Percentiles rank a stretch among this genome's conserved stretches.
phyloP scores from a whole-genome alignment of 92 coral and sea anemone genomes.

The Epizoanthus fatuus region DNA sequence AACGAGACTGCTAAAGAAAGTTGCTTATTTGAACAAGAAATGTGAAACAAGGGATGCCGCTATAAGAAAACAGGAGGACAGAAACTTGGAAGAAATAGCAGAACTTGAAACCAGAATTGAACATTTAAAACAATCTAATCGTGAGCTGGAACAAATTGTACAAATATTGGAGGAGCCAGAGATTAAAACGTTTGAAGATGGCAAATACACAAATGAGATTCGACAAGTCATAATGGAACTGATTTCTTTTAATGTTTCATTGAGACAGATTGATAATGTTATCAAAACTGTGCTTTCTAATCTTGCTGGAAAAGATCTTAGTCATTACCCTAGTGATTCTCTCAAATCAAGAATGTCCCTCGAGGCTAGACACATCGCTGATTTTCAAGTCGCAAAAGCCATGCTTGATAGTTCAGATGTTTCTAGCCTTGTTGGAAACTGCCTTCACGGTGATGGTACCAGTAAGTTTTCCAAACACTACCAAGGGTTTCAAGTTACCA shows the following conservation, averaged over 20 bases:
- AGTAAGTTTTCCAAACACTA: not conserved
- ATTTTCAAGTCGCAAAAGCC: not conserved
- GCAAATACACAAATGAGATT: no score
- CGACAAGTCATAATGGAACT: no score
- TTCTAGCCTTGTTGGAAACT: not conserved
- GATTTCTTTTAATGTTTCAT: no score
- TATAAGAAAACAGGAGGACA: not conserved
- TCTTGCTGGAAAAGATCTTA: not conserved
- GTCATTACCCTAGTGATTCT: no score
- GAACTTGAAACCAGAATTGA: not conserved
- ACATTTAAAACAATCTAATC: not conserved
- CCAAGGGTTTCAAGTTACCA: not conserved
- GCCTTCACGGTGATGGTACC: not conserved
- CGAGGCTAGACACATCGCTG: not conserved
- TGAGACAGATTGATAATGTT: no score
- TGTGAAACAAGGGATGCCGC: not conserved
- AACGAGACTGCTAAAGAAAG: no score
- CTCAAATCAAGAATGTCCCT: not conserved
- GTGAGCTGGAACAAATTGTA: not conserved
- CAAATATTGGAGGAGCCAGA: not conserved
- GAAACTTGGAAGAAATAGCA: not conserved
- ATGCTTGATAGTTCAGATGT: not conserved
- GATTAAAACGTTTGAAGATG: not conserved
- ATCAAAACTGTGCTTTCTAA: no score
- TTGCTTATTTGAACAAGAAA: no score